Percentiles rank a stretch among this genome's conserved stretches.
Conservation (phyloP, 2,113 vertebrate species). For the Patagioenas fasciata region DNA sequence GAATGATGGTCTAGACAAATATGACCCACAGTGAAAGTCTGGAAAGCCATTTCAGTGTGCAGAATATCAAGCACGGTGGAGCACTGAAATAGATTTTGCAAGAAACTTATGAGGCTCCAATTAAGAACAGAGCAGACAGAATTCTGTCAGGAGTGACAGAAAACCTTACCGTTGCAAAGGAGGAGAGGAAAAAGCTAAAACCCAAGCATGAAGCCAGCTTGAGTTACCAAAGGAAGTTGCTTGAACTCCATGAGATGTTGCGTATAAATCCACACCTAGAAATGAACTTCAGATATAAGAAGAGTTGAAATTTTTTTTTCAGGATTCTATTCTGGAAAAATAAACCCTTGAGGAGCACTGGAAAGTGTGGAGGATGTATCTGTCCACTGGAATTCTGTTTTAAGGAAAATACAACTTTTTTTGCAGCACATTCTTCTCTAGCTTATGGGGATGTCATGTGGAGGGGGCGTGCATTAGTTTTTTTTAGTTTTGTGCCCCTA, state of each 20-base stretch:
- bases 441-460: background rate
- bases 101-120: background rate
- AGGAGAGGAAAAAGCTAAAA: background rate
- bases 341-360: background rate
- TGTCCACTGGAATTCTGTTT: background rate
- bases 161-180: background rate
- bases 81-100: background rate
- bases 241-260: background rate
- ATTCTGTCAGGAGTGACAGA: background rate
- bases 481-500: background rate
- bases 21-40: fast-evolving
- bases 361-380: background rate
- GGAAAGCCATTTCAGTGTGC: background rate
- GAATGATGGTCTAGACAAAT: background rate
- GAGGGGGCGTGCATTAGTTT: too few species aligned
- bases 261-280: background rate
- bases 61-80: background rate
- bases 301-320: background rate
- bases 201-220: background rate
- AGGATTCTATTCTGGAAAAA: background rate
- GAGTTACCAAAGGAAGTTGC: background rate
- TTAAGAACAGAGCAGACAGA: background rate
- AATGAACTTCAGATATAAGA: background rate
- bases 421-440: background rate
- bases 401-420: background rate